Conservation (phyloP, 2,797 vertebrate genomes). For the Syndactyla subalaris region DNA sequence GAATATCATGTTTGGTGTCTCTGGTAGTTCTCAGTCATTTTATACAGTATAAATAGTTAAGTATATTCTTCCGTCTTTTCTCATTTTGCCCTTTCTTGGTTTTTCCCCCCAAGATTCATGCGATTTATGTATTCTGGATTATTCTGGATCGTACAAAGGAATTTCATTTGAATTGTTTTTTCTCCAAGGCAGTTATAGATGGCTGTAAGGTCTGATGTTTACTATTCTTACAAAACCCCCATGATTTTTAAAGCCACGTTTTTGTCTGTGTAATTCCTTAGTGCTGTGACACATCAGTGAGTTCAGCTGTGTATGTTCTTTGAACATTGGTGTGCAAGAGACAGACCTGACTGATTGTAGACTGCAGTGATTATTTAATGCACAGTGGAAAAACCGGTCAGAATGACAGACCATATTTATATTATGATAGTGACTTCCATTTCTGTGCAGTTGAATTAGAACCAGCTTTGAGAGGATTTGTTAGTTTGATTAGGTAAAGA, state of each 20-base stretch:
- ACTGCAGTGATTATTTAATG: background rate
- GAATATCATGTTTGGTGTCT: conserved; percentile 13
- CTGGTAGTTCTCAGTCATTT: background rate
- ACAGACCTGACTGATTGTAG: background rate
- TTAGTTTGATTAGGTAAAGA: background rate
- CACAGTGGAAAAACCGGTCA: background rate
- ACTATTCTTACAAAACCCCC: background rate
- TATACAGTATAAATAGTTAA: conserved; percentile 49
- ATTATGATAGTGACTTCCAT: background rate
- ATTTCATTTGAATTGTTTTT: background rate
- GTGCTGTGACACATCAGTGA: background rate
- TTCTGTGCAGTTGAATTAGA: background rate
- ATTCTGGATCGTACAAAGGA: background rate
- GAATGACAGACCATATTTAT: background rate
- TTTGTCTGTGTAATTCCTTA: background rate
- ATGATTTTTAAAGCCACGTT: background rate
- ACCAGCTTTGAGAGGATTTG: background rate
- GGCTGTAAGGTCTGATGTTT: background rate
- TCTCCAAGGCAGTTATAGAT: background rate
- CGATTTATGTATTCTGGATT: background rate
- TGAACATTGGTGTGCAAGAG: background rate
- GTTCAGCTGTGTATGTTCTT: background rate
- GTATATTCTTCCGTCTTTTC: background rate
- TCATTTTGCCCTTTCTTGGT: background rate
- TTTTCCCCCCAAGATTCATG: background rate